A percentile compares a stretch with the other conserved stretches of the same genome.
These are phyloP conservation scores for Sebastes trivittatus DNA, from an alignment of 2,797 vertebrate species.

Conservation along the genomic window DNA sequence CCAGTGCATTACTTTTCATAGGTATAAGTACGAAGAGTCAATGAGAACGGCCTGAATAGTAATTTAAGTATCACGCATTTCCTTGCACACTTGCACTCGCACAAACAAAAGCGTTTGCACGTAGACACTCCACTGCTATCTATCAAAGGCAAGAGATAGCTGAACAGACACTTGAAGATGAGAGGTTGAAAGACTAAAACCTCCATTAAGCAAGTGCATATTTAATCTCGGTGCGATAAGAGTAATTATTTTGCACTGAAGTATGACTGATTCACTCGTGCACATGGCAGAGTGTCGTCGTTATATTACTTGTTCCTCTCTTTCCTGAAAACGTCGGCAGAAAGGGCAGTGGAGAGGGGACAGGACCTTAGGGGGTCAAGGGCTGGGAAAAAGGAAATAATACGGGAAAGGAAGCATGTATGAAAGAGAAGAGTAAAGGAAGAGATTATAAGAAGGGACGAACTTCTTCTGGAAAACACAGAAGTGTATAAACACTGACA, in stretches of 20 bases:
- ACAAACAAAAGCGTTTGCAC: background rate
- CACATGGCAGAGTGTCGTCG: background rate
- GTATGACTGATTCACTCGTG: slow-evolving; percentile 29
- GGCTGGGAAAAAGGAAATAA: background rate
- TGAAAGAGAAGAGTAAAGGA: background rate
- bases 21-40: too few relatives aligned
- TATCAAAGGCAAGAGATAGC: background rate
- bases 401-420: background rate
- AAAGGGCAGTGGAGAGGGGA: background rate
- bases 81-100: background rate
- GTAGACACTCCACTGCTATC: background rate
- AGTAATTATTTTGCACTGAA: slow-evolving; percentile 46
- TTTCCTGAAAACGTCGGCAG: background rate
- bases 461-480: background rate
- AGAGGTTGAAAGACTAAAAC: slow-evolving; percentile 28
- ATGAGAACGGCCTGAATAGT: background rate
- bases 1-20: too few relatives aligned
- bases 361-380: background rate
- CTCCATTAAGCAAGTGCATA: slow-evolving; percentile 34
- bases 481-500: background rate
- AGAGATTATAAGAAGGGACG: background rate
- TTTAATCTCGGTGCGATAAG: slow-evolving; percentile 56
- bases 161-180: slow-evolving; percentile 1
- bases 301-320: background rate
- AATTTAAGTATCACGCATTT: background rate